Percentiles rank a stretch among this genome's conserved stretches.
phyloP scores from a whole-genome alignment of 2,113 vertebrate genomes.

The Phaetusa simplex region DNA sequence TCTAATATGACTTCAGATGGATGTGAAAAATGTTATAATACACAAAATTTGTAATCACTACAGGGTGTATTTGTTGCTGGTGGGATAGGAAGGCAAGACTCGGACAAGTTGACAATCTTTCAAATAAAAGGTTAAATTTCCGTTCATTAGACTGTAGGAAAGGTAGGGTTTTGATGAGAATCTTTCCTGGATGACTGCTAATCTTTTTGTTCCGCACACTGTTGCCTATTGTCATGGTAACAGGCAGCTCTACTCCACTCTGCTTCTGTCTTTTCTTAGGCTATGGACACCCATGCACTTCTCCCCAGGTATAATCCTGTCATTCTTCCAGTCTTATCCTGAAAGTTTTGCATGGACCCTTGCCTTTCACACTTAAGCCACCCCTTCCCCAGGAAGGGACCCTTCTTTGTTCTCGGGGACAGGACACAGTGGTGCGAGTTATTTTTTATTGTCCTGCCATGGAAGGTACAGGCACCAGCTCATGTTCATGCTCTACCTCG shows the following conservation, averaged over 20 bases:
- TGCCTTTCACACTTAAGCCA: neutral
- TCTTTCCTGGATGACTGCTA: conserved; percentile 11
- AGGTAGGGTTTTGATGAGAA: neutral
- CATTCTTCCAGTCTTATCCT: neutral
- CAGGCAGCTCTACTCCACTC: neutral
- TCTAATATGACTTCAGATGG: neutral
- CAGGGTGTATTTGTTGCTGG: neutral
- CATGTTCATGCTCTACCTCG: neutral
- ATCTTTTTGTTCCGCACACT: neutral
- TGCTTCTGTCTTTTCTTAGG: neutral
- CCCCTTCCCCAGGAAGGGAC: neutral
- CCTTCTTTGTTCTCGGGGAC: neutral
- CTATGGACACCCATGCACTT: neutral
- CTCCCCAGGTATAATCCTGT: neutral
- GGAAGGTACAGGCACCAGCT: neutral
- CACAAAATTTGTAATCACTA: neutral
- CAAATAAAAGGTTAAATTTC: conserved; percentile 5
- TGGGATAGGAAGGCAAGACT: neutral
- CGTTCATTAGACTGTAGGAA: neutral
- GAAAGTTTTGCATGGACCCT: neutral
- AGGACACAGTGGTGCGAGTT: neutral
- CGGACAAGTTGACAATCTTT: neutral
- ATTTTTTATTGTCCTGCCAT: neutral
- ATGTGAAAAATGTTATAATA: neutral
- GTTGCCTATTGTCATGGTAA: conserved; percentile 61